Evolutionary conservation across 2,888 invertebrate genomes (phyloP).

Genomic region (Adelognathus sp.): DNA sequence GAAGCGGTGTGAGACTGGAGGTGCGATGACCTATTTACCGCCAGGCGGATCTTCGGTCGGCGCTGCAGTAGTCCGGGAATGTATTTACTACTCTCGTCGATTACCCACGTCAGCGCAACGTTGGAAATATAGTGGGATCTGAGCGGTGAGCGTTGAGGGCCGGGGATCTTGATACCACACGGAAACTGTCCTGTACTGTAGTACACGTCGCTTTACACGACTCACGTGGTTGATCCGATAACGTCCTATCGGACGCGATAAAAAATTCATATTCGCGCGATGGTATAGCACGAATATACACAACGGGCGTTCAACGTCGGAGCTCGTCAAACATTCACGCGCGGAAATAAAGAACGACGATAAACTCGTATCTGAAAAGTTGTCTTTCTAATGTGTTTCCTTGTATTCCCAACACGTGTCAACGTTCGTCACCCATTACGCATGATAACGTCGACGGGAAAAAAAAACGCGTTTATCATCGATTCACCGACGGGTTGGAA

Average conservation of each 20-base stretch:
- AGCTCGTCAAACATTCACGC: constrained; percentile 37
- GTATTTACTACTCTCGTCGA: constrained; percentile 63
- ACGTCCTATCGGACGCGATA: constrained; percentile 50
- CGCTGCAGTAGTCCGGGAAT: constrained; percentile 41
- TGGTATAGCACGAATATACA: constrained; percentile 6
- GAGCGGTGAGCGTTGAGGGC: background rate
- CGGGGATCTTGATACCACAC: constrained; percentile 45
- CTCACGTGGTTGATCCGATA: constrained; percentile 52
- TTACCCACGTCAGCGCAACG: constrained; percentile 65
- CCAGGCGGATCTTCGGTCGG: constrained; percentile 33
- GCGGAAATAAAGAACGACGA: constrained; percentile 32
- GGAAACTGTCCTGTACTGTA: background rate
- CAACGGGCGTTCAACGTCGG: background rate
- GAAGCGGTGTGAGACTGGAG: background rate
- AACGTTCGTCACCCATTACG: constrained; percentile 44
- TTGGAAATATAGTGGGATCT: constrained; percentile 25
- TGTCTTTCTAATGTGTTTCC: constrained; percentile 39
- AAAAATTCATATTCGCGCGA: constrained; percentile 58
- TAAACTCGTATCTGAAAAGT: constrained; percentile 8
- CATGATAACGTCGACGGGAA: constrained; percentile 39
- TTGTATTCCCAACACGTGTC: constrained; percentile 55
- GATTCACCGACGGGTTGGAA: background rate
- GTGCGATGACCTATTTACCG: constrained; percentile 33
- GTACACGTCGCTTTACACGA: constrained; percentile 21
- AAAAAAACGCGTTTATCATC: constrained; percentile 15